A percentile compares a stretch with the other conserved stretches of the same genome.
Conservation (phyloP, 2,888 invertebrate species). For the Trachelus iudaicus region DNA sequence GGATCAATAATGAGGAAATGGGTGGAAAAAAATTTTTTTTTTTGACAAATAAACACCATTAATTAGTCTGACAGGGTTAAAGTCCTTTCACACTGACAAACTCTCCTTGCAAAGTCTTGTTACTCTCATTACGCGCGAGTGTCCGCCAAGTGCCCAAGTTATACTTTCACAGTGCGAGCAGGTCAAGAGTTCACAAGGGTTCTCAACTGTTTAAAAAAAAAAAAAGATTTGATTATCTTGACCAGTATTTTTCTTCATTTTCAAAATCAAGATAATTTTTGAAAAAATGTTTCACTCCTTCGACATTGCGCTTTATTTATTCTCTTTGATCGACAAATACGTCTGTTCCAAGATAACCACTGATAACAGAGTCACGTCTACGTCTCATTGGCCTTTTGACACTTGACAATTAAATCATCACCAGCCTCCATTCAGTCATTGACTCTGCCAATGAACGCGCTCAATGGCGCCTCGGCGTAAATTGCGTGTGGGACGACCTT, state of each 20-base stretch:
- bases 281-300: no score
- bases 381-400: slow-evolving; percentile 43
- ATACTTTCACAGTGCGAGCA: slow-evolving; percentile 40
- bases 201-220: slow-evolving; percentile 26
- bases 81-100: not conserved
- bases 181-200: slow-evolving; percentile 43
- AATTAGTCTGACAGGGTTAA: not conserved
- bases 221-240: not conserved
- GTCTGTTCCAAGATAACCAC: slow-evolving; percentile 6
- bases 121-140: slow-evolving; percentile 6
- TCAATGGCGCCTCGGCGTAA: slow-evolving; percentile 27
- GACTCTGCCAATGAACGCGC: slow-evolving; percentile 38
- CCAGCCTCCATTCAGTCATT: slow-evolving; percentile 42
- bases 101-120: not conserved
- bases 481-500: slow-evolving; percentile 49
- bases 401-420: slow-evolving; percentile 56
- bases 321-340: not conserved
- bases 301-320: not conserved
- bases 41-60: not conserved
- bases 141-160: slow-evolving; percentile 18
- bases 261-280: not conserved
- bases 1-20: not conserved
- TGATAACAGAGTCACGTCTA: slow-evolving; percentile 15
- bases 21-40: not conserved
- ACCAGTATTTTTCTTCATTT: not conserved